A percentile compares a stretch with the other conserved stretches of the same genome.
Evolutionary conservation across 2,113 vertebrate genomes (phyloP).

Genomic region (Puma concolor): DNA sequence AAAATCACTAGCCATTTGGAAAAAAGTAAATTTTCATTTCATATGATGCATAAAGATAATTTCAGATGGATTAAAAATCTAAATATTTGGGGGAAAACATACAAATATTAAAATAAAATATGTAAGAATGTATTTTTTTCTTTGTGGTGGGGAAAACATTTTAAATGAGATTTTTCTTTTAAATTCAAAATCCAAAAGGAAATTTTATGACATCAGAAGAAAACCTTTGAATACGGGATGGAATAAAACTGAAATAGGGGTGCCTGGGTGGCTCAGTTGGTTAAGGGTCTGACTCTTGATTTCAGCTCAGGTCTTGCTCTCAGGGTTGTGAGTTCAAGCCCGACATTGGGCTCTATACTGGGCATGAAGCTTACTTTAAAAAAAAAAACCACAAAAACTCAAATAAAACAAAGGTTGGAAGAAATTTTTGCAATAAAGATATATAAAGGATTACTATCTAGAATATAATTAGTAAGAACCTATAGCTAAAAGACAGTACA

Average conservation of each 20-base stretch:
- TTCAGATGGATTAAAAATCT: constrained; percentile 30
- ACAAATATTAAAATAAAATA: constrained; percentile 37
- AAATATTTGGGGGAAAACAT: neutral
- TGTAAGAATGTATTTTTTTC: neutral
- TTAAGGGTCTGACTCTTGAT: no score
- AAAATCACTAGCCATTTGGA: constrained; percentile 7
- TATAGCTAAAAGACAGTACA: constrained; percentile 36
- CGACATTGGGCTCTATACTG: no score
- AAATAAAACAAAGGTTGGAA: neutral
- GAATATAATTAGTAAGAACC: neutral
- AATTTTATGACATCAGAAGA: neutral
- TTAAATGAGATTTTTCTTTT: constrained; percentile 19
- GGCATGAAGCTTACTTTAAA: no score
- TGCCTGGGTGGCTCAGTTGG: no score
- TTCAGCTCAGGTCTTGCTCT: no score
- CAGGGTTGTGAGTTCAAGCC: no score
- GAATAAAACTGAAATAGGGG: neutral
- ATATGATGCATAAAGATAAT: constrained; percentile 6
- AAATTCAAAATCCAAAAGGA: constrained; percentile 29
- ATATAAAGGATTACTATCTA: neutral
- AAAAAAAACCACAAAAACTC: no score
- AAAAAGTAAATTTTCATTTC: constrained; percentile 13
- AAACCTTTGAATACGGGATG: neutral
- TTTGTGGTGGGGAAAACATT: neutral
- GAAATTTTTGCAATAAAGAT: neutral